Conservation (phyloP, 2,888 invertebrate species). For the Terebella lapidaria region DNA sequence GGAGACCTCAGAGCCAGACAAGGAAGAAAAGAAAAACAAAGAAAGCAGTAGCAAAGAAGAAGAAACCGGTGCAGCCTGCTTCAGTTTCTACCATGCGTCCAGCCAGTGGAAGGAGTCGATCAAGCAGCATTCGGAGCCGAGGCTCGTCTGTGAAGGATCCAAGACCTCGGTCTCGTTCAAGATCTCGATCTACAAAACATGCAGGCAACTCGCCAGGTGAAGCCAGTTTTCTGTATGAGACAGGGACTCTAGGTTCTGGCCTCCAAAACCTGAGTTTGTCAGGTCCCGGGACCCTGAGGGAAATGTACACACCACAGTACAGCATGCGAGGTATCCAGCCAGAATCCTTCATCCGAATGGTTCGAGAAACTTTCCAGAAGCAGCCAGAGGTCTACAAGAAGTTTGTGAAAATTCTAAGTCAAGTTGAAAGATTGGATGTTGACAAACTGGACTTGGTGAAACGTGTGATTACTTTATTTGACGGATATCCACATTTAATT, state of each 20-base stretch:
- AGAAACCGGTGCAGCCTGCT: no score
- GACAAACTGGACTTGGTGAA: constrained; percentile 15
- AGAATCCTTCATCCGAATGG: not conserved
- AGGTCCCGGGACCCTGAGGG: not conserved
- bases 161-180: not conserved
- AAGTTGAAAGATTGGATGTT: not conserved
- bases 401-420: not conserved
- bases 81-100: no score
- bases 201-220: not conserved
- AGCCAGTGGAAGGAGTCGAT: no score
- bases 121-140: no score
- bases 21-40: no score
- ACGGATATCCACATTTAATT: constrained; percentile 21
- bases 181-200: not conserved
- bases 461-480: constrained; percentile 14
- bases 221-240: not conserved
- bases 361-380: not conserved
- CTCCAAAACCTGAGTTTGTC: not conserved
- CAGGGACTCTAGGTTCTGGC: constrained; percentile 1
- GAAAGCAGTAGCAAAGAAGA: no score
- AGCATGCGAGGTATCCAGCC: not conserved
- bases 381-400: not conserved
- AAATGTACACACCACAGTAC: no score
- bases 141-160: no score
- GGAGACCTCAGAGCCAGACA: no score